Base-by-base conservation (phyloP, 2,113 vertebrate species). In the Pogonocichla stellata region DNA sequence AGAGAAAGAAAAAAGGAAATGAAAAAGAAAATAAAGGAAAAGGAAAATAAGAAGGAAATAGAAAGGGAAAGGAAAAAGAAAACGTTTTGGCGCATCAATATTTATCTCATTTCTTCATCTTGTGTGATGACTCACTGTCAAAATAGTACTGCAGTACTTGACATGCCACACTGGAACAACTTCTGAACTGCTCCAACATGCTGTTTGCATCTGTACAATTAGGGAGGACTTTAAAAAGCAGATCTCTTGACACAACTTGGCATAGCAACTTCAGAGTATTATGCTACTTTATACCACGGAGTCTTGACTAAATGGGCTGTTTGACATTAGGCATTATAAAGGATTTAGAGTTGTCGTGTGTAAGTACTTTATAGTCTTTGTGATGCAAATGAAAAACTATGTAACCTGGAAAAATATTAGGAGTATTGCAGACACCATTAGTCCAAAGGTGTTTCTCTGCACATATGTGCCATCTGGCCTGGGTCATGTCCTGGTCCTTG, bases 141-240 rank as follows among this genome's bases (percentile, higher is more conserved):
- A 96, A 96, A 96, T 47, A 96, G 73, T 74, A 75, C 83, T 42
- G 80, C 77, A 34, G 67, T 81, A 87, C 75, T 91, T 94, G 95
- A 95, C 73, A 42, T 75, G 83, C 72, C 77, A 75, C 58, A 25
- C 57, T 91, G 92, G 69, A 87, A 84, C 69, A 58, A 61, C 85
- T 95, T 71, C 81, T 89, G 77, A 92, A 88, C 61, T 58, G 78
- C 53, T 92, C 64, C 70, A 77, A 53, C 50, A 65, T 77, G 65
- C 69, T 93, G 64, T 94, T 96, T 93, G 66, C 42, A 92, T 62
- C 80, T 7, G 1, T 58, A 71, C 84, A 70, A 95, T 81, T 88
- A 79, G 42, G 71, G 45, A 22, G 53, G 58, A 92, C 90, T 93
- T 86, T 58, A 92, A 92, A 94, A 91, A 80, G 84, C 43, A 75